phyloP scores from a whole-genome alignment of 1,140 invertebrate genomes.

The Lepidurus arcticus region DNA sequence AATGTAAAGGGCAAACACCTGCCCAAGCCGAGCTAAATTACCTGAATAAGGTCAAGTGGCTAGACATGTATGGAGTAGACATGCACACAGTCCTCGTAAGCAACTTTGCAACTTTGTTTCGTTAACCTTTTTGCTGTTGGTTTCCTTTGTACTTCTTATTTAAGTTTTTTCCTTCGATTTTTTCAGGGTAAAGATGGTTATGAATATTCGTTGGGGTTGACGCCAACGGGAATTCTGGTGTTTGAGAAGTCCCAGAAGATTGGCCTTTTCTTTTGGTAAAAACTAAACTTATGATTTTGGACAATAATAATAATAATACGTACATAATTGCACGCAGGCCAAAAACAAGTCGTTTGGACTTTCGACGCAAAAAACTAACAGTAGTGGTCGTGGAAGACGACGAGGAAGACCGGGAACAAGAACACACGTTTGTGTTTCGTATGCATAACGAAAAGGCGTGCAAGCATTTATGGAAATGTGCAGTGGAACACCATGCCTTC shows the following conservation, averaged over 20 bases:
- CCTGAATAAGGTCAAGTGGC: constrained; percentile 88
- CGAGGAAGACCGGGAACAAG: constrained; percentile 84
- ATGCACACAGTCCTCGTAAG: constrained; percentile 79
- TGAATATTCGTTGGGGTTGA: constrained; percentile 93
- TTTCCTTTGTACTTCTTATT: constrained; percentile 43
- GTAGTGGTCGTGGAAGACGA: constrained; percentile 94
- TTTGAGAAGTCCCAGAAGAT: constrained; percentile 94
- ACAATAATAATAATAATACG: constrained; percentile 3
- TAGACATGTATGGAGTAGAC: constrained; percentile 96
- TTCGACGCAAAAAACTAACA: constrained; percentile 92
- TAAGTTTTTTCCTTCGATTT: constrained; percentile 6
- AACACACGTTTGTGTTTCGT: constrained; percentile 86
- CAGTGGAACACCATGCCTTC: constrained; percentile 97
- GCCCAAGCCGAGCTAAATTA: constrained; percentile 89
- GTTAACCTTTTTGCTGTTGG: constrained; percentile 36
- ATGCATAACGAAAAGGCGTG: constrained; percentile 94
- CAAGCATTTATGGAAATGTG: constrained; percentile 99
- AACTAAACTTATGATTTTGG: constrained; percentile 29
- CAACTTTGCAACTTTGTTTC: not conserved
- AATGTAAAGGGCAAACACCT: constrained; percentile 67
- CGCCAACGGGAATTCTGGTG: constrained; percentile 93
- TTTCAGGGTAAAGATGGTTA: constrained; percentile 84
- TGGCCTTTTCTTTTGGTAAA: constrained; percentile 92
- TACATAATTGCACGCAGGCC: constrained; percentile 48
- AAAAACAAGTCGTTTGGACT: constrained; percentile 86